Base-by-base conservation (phyloP, 2,888 invertebrate genomes). In the Loripinus fragilis region DNA sequence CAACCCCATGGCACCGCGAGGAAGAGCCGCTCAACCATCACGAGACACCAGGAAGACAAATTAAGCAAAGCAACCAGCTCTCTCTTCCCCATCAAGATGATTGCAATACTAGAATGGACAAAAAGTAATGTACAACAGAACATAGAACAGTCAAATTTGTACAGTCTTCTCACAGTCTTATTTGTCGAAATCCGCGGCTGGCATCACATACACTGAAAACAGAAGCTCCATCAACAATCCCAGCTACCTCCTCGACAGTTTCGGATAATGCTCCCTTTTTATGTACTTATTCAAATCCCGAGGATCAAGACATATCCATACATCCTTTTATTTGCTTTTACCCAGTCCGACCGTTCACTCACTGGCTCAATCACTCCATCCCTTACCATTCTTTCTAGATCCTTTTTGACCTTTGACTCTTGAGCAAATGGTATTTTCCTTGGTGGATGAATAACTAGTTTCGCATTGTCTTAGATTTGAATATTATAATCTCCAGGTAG, bases 201-300 rank as follows among this genome's bases (percentile, higher is more conserved):
- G 81, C 80, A 68, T 80, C 81, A 17, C 81, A 30, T 12, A 67
- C 73, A 7, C 28, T 72, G 30, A 81, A 81, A 5, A 78, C 65
- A 60, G 48, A 77, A 15, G 81, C 85, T 33, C 55, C 65, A 23
- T 71, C 28, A 68, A 86, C 60, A 15, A 76, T 45, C 0, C 76
- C 48, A 12, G 74, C 68, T 25, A 85, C 79, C 48, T 85, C 85
- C 64, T 83, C 80, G 0, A 83, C 30, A 2, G 85, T 79, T 71
- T 70, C 17, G 81, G 83, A 50, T 72, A 80, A 45, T 86, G 83
- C 50, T 76, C 71, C 25, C 83, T 17, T 60, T 67, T 30, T 17
- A 85, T 75, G 12, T 79, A 74, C 64, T 65, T 69, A 60, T 88
- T 88, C 15, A 87, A 52, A 55, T 85, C 83, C 66, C 71, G 83